A percentile compares a stretch with the other conserved stretches of the same genome.
Conservation (phyloP, 64 coral and sea anemone genomes). For the Trachythela sp. region DNA sequence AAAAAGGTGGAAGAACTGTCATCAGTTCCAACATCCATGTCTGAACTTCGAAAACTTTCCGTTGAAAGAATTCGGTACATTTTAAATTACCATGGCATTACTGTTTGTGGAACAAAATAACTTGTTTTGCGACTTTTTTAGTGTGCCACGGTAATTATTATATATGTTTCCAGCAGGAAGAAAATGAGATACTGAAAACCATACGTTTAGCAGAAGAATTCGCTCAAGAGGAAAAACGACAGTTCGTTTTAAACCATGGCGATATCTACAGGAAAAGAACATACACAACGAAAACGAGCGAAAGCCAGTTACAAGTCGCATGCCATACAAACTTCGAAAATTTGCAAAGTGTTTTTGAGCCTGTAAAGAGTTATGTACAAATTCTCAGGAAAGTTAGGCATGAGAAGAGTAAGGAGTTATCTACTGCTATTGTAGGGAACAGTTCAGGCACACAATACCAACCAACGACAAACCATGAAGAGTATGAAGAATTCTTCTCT, state of each 20-base stretch:
- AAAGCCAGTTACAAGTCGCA: neutral
- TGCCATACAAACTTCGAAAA: too few species aligned
- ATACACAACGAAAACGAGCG: neutral
- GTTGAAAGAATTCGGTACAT: neutral
- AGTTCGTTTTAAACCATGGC: neutral
- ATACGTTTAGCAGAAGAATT: neutral
- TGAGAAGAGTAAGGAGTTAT: neutral
- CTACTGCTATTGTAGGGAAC: neutral
- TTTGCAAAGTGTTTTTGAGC: neutral
- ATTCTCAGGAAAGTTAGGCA: neutral
- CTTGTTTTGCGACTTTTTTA: neutral
- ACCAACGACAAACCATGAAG: neutral
- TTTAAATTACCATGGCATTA: neutral
- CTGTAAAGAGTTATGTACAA: neutral
- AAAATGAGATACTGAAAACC: neutral
- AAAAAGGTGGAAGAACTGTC: neutral
- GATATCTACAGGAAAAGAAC: neutral
- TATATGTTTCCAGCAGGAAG: neutral
- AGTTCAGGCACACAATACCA: neutral
- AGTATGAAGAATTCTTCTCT: neutral
- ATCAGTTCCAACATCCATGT: neutral
- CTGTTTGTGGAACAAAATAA: neutral
- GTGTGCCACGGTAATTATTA: neutral
- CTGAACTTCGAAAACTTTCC: neutral
- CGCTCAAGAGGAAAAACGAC: neutral